Base-by-base conservation (phyloP, 1,140 invertebrate genomes). In the Tyrophagus putrescentiae region DNA sequence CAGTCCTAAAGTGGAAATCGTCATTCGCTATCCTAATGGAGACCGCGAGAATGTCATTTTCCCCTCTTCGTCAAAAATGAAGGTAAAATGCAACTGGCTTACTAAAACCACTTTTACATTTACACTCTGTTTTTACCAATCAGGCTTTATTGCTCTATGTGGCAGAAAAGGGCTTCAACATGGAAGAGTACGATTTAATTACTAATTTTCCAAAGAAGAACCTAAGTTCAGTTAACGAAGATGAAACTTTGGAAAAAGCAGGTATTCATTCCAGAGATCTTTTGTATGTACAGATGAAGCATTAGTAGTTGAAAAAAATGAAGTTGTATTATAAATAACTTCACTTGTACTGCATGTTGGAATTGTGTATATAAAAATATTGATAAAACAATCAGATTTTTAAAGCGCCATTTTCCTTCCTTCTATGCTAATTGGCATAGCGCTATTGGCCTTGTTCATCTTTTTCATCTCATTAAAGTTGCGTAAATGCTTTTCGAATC, bases 401-500 rank as follows among this genome's bases (percentile, higher is more conserved):
- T 68, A 92, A 58, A 94, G 76, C 57, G 86, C 79, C 89, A 96
- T 94, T 76, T 92, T 93, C 65, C 89, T 76, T 18, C 92, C 92
- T 76, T 96, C 92, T 65, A 96, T 92, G 62, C 90, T 94, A 68
- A 96, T 95, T 67, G 82, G 80, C 44, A 95, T 86, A 54, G 90
- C 90, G 68, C 87, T 76, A 64, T 82, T 79, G 13, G 80, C 75
- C 68, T 86, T 82, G 68, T 81, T 82, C 65, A 82, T 73, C 34
- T 85, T 79, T 74, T 92, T 93, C 62, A 77, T 81, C 69, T 94
- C 90, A 18, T 87, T 78, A 68, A 91, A 90, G 65, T 81, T 82
- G 68, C 91, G 84, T 76, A 90, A 83, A 67, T 94, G 89, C 67
- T 86, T 87, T 69, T 95, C 91, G 72, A 92, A 85, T 61, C 87